These are phyloP conservation scores for Pseudotriccus pelzelni DNA, from an alignment of 2,797 vertebrate species.

Conservation along the genomic window DNA sequence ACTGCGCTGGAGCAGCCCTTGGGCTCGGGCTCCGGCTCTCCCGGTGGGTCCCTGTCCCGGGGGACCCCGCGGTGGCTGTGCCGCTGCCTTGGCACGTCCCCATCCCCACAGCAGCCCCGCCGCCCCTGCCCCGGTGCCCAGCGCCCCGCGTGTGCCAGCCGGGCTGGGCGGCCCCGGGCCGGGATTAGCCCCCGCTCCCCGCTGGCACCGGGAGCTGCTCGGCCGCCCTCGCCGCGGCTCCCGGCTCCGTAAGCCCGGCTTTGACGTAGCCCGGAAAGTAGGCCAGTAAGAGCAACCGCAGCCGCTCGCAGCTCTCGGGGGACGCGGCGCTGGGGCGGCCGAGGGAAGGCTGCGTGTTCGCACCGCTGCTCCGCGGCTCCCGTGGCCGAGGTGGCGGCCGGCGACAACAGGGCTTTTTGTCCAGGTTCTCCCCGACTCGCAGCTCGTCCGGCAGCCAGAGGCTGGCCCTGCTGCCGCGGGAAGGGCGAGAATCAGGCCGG, in stretches of 20 bases:
- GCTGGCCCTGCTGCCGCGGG: neutral
- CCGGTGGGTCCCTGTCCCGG: neutral
- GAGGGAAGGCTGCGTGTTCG: neutral
- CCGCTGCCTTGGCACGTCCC: neutral
- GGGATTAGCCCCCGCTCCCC: neutral
- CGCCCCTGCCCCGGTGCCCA: neutral
- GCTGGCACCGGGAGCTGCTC: neutral
- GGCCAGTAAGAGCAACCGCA: slow-evolving; percentile 40
- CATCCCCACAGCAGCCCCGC: neutral
- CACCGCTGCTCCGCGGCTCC: neutral
- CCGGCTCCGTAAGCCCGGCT: slow-evolving; percentile 18
- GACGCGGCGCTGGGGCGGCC: neutral
- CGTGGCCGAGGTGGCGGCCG: neutral
- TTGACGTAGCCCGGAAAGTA: slow-evolving; percentile 61
- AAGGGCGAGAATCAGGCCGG: neutral
- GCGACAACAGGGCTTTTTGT: neutral
- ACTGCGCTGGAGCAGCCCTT: neutral
- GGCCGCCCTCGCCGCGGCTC: slow-evolving; percentile 2
- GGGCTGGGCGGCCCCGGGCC: neutral
- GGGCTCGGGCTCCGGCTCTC: neutral
- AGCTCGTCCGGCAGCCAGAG: accelerated
- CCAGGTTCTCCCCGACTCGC: neutral
- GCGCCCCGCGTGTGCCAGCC: neutral
- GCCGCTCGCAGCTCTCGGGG: neutral
- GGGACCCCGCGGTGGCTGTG: neutral